Conservation (phyloP, 2,113 vertebrate genomes). For the Mastomys coucha region DNA sequence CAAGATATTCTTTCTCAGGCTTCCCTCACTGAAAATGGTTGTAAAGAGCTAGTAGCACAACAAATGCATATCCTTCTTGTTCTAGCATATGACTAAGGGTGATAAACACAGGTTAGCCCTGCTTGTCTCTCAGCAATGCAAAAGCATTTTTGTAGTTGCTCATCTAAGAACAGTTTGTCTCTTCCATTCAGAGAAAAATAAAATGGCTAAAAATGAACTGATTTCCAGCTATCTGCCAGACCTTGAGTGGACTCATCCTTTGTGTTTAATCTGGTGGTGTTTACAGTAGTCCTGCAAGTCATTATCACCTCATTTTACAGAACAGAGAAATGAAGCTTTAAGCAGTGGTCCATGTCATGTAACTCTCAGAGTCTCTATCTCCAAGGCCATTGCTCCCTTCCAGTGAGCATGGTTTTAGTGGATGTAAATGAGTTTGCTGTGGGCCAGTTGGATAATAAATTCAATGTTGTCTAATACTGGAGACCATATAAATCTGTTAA, state of each 20-base stretch:
- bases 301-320: background rate
- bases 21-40: background rate
- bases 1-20: background rate
- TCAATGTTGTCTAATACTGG: background rate
- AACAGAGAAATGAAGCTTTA: background rate
- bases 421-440: background rate
- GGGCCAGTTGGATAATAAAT: background rate
- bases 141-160: background rate
- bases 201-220: constrained; percentile 7
- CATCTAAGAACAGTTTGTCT: background rate
- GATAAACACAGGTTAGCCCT: background rate
- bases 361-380: constrained; percentile 1
- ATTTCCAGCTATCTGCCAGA: background rate
- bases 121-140: background rate
- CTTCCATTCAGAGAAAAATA: constrained; percentile 20
- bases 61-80: background rate
- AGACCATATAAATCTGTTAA: background rate
- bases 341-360: background rate
- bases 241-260: background rate
- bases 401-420: background rate
- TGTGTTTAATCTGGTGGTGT: background rate
- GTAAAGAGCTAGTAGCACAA: background rate
- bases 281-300: background rate
- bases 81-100: background rate
- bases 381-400: background rate